phyloP scores from a whole-genome alignment of 2,113 vertebrate genomes.

The Tachysurus vachellii region DNA sequence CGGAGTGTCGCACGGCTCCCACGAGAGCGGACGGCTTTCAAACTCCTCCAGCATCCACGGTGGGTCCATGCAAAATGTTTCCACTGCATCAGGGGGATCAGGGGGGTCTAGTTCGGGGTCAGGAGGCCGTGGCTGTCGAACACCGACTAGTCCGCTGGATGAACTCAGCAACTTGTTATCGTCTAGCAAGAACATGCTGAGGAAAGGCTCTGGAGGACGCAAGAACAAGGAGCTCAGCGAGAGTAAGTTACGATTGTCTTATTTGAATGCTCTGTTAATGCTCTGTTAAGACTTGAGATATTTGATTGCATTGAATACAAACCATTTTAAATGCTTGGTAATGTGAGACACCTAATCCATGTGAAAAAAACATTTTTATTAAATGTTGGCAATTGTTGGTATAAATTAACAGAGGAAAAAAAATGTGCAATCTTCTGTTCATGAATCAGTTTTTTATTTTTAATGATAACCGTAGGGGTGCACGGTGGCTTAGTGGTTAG shows the following conservation, averaged over 20 bases:
- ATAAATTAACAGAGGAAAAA: neutral
- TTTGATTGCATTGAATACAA: neutral
- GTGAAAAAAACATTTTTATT: neutral
- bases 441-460: neutral
- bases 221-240: constrained; percentile 83
- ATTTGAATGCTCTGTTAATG: neutral
- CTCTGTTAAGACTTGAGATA: neutral
- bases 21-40: constrained; percentile 78
- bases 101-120: constrained; percentile 47
- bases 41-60: constrained; percentile 79
- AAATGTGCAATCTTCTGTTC: neutral
- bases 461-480: neutral
- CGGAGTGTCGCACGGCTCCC: constrained; percentile 79
- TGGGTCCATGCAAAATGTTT: constrained; percentile 79
- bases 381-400: no score
- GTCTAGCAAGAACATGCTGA: constrained; percentile 83
- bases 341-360: neutral
- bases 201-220: constrained; percentile 84
- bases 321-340: neutral
- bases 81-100: constrained; percentile 57
- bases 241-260: constrained; percentile 74
- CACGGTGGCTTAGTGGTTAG: no score
- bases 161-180: constrained; percentile 86
- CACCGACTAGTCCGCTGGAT: constrained; percentile 91
- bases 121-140: constrained; percentile 75